These are phyloP conservation scores for Gymnarchus niloticus DNA, from an alignment of 2,113 vertebrate genomes.

Conservation along the genomic window DNA sequence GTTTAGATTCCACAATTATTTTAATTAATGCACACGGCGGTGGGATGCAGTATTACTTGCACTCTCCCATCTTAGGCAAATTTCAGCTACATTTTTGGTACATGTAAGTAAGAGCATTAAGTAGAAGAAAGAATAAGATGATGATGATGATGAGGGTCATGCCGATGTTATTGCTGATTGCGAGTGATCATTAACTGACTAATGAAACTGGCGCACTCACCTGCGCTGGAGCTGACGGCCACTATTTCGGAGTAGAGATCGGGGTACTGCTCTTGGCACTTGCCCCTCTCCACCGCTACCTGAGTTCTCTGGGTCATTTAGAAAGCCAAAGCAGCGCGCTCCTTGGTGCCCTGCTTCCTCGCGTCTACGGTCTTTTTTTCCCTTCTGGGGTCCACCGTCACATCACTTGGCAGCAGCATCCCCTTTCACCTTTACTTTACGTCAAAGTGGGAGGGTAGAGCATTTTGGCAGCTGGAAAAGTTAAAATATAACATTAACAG, in stretches of 20 bases:
- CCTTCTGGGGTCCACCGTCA: conserved; percentile 32
- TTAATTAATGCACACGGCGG: neutral
- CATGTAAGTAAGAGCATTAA: too few species aligned
- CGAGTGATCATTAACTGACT: conserved; percentile 1
- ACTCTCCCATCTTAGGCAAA: too few species aligned
- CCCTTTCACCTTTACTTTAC: conserved; percentile 22
- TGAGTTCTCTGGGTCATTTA: conserved; percentile 49
- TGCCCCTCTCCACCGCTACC: conserved; percentile 38
- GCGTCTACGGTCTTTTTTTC: conserved; percentile 23
- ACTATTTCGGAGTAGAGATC: conserved; percentile 59
- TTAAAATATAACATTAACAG: neutral
- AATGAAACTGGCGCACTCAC: conserved; percentile 42
- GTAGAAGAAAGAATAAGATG: too few species aligned
- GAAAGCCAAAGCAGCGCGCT: conserved; percentile 27
- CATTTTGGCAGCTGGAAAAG: neutral
- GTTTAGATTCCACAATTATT: neutral
- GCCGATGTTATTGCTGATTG: too few species aligned
- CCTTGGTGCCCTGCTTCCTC: conserved; percentile 8
- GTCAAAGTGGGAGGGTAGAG: neutral
- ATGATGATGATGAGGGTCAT: too few species aligned
- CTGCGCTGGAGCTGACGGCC: conserved; percentile 64
- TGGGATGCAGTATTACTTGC: too few species aligned
- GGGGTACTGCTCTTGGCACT: conserved; percentile 49
- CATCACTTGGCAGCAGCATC: conserved; percentile 49
- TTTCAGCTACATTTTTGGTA: too few species aligned